phyloP scores from a whole-genome alignment of 2,797 vertebrate species.

The Sebastes taczanowskii region DNA sequence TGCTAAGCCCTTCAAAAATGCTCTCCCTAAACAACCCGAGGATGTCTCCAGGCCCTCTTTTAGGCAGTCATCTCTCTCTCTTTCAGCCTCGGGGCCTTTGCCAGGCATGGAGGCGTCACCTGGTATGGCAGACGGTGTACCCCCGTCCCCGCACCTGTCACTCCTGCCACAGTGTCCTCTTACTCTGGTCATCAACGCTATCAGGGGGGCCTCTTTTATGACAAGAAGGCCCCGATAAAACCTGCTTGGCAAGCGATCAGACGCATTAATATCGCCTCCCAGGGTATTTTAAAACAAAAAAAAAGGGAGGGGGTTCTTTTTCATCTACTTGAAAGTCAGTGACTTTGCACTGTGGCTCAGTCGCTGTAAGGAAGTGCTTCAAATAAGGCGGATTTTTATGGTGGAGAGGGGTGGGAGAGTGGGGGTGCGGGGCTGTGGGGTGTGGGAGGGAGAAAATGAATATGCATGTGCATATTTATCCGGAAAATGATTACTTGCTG shows the following conservation, averaged over 20 bases:
- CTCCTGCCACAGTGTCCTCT: constrained; percentile 39
- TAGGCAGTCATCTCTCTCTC: constrained; percentile 6
- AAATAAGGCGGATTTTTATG: constrained; percentile 23
- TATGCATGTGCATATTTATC: constrained; percentile 81
- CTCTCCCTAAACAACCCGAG: background rate
- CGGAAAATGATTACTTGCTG: constrained; percentile 76
- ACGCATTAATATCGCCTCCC: constrained; percentile 15
- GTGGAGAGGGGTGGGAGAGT: background rate
- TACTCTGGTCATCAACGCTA: constrained; percentile 19
- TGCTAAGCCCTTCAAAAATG: constrained; percentile 9
- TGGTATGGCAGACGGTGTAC: constrained; percentile 48
- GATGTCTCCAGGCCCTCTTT: background rate
- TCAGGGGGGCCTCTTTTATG: constrained; percentile 20
- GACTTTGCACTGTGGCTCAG: constrained; percentile 3
- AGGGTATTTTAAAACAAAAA: background rate
- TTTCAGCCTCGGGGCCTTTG: constrained; percentile 28
- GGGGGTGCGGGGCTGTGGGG: background rate
- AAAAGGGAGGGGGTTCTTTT: background rate
- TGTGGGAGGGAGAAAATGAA: constrained; percentile 53
- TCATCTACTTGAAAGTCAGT: constrained; percentile 14
- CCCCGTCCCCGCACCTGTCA: constrained; percentile 54
- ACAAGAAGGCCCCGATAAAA: constrained; percentile 36
- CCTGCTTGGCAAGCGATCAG: constrained; percentile 25
- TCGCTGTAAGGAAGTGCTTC: constrained; percentile 3
- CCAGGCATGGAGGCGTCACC: constrained; percentile 58